Percentiles rank a stretch among this genome's conserved stretches.
Evolutionary conservation across 2,113 vertebrate genomes (phyloP).

Genomic region (Ctenodactylus gundi): DNA sequence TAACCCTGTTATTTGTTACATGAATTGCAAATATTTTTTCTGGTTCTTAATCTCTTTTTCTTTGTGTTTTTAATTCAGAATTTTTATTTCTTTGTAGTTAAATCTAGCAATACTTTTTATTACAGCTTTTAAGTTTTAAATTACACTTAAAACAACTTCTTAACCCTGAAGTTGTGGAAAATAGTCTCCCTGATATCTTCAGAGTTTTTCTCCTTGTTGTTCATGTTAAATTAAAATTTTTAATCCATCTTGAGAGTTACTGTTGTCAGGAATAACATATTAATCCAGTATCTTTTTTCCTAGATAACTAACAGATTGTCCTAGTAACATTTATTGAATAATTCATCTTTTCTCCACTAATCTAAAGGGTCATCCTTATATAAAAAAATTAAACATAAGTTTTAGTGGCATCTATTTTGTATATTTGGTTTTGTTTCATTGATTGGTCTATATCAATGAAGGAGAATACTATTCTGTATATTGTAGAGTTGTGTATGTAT

Average conservation of each 20-base stretch:
- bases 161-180: not conserved
- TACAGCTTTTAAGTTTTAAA: not conserved
- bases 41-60: not conserved
- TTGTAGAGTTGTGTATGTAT: not conserved
- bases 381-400: not conserved
- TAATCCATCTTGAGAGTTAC: not conserved
- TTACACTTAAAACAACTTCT: not conserved
- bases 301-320: not conserved
- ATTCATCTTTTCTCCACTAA: not conserved
- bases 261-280: not conserved
- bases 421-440: not conserved
- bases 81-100: not conserved
- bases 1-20: not conserved
- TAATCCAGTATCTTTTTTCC: not conserved
- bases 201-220: not conserved
- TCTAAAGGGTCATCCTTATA: not conserved
- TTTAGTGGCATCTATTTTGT: not conserved
- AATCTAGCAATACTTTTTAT: not conserved
- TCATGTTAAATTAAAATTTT: constrained; percentile 6
- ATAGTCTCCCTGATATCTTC: not conserved
- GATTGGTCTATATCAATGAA: not conserved
- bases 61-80: not conserved
- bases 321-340: not conserved
- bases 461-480: not conserved
- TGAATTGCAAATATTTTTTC: not conserved